These are phyloP conservation scores for Spondyliosoma cantharus DNA, from an alignment of 2,797 vertebrate species.

Conservation along the genomic window DNA sequence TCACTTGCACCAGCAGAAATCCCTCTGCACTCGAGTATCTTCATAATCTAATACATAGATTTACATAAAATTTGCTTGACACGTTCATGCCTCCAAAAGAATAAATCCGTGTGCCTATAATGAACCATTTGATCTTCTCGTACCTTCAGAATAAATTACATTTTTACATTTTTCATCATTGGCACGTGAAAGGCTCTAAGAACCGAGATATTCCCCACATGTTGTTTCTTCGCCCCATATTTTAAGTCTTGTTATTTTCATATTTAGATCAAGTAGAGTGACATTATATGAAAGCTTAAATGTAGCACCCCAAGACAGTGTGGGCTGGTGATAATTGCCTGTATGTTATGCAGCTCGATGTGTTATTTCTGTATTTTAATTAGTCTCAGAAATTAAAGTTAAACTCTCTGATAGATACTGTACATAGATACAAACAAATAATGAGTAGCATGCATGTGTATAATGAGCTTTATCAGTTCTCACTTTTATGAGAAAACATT, in stretches of 20 bases:
- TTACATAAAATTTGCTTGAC: neutral
- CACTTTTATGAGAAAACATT: neutral
- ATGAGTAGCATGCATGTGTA: neutral
- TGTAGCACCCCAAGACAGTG: slow-evolving; percentile 18
- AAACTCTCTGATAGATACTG: neutral
- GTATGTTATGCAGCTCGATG: slow-evolving; percentile 14
- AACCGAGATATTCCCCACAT: neutral
- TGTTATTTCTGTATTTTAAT: slow-evolving; percentile 43
- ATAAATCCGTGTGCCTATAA: neutral
- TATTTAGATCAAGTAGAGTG: neutral
- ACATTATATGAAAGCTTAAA: neutral
- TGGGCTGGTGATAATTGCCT: slow-evolving; percentile 57
- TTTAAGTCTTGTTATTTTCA: neutral
- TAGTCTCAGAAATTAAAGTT: slow-evolving; percentile 20
- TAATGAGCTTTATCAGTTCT: neutral
- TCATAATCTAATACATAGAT: neutral
- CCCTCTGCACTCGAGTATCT: neutral
- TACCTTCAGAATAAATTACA: neutral
- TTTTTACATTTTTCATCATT: neutral
- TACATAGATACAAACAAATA: neutral
- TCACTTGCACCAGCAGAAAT: neutral
- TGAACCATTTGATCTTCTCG: neutral
- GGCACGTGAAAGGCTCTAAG: neutral
- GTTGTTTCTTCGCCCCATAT: slow-evolving; percentile 1
- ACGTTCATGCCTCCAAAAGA: neutral